Conservation (phyloP, 2,113 vertebrate genomes). For the Scolopax mira region DNA sequence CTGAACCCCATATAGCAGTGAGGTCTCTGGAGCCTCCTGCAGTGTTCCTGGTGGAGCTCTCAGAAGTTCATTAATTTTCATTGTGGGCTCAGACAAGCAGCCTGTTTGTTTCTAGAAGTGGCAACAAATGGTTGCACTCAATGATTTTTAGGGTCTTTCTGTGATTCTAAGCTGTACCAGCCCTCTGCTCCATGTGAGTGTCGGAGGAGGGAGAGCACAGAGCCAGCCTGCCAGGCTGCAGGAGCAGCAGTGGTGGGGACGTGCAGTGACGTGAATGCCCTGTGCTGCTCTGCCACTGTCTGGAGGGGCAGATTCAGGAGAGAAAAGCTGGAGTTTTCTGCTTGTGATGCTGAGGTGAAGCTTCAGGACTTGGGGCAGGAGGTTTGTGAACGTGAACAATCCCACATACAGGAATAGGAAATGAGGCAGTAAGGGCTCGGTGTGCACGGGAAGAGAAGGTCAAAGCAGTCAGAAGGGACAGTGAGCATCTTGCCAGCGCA, state of each 20-base stretch:
- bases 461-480: not conserved
- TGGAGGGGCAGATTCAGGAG: not conserved
- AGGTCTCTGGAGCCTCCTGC: not conserved
- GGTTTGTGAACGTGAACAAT: not conserved
- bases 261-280: not conserved
- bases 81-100: not conserved
- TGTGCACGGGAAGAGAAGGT: not conserved
- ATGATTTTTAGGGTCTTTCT: not conserved
- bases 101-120: not conserved
- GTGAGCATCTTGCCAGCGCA: not conserved
- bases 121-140: not conserved
- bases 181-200: fast-evolving
- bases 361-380: not conserved
- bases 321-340: not conserved
- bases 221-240: not conserved
- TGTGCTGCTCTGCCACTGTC: not conserved
- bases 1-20: not conserved
- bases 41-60: not conserved
- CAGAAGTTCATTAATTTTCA: not conserved
- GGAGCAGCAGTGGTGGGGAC: not conserved
- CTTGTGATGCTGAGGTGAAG: not conserved
- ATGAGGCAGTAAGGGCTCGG: not conserved
- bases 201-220: not conserved
- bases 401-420: not conserved
- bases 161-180: not conserved